Conservation (phyloP, 2,797 vertebrate species). For the Botia kubotai region DNA sequence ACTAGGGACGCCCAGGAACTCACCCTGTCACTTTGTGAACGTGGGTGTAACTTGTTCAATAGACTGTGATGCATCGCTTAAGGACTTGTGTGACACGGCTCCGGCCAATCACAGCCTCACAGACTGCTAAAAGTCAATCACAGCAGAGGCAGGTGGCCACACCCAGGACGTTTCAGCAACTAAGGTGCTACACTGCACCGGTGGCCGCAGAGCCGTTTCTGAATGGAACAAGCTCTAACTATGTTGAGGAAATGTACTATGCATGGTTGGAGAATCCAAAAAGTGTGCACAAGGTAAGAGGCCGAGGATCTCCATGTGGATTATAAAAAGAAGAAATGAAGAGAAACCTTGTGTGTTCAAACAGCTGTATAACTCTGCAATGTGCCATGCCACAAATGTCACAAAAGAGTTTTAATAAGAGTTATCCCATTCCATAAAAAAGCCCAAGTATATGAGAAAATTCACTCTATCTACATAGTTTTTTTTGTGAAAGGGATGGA, state of each 20-base stretch:
- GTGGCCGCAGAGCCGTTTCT: conserved; percentile 95
- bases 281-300: conserved; percentile 97
- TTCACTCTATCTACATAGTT: not conserved
- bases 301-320: not conserved
- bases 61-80: conserved; percentile 92
- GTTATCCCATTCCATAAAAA: not conserved
- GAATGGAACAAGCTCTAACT: conserved; percentile 97
- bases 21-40: conserved; percentile 44
- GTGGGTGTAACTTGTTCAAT: conserved; percentile 22
- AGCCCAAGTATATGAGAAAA: not conserved
- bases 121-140: conserved; percentile 90
- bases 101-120: conserved; percentile 83
- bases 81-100: conserved; percentile 97
- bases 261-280: conserved; percentile 97
- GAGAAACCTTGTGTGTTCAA: not conserved
- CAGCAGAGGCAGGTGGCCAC: conserved; percentile 78
- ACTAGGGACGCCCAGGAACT: conserved; percentile 31
- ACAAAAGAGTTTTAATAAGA: no score
- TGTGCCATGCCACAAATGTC: no score
- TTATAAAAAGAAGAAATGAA: conserved; percentile 6
- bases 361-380: no score
- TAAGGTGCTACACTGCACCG: conserved; percentile 89
- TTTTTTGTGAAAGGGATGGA: not conserved
- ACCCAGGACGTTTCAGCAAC: conserved; percentile 90
- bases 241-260: conserved; percentile 98